phyloP scores from a whole-genome alignment of 2,888 invertebrate genomes.

The Charanyca ferruginea region DNA sequence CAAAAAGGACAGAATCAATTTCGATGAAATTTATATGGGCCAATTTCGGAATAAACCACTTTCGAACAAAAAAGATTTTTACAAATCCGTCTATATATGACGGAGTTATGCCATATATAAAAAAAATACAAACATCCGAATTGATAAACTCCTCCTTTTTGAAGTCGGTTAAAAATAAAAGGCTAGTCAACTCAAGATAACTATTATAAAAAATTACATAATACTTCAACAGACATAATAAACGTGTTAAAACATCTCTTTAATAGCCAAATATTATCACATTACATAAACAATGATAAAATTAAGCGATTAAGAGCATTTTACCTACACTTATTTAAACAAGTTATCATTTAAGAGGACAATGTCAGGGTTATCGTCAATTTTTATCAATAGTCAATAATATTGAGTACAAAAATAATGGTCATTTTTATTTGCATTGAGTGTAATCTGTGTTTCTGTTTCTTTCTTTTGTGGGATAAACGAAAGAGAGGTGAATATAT shows the following conservation, averaged over 20 bases:
- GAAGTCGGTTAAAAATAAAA: too few relatives aligned
- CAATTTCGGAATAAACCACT: too few relatives aligned
- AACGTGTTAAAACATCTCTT: conserved; percentile 2
- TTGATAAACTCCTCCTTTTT: too few relatives aligned
- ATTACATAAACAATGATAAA: conserved; percentile 32
- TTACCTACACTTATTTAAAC: conserved; percentile 6
- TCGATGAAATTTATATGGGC: too few relatives aligned
- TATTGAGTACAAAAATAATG: conserved; percentile 20
- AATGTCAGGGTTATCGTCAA: conserved; percentile 62
- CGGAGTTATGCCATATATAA: too few relatives aligned
- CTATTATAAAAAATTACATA: conserved; percentile 2
- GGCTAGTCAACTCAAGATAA: not conserved
- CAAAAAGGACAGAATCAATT: too few relatives aligned
- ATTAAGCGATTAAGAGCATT: conserved; percentile 13
- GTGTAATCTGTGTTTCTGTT: conserved; percentile 17
- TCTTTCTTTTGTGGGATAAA: not conserved
- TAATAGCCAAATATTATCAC: conserved; percentile 12
- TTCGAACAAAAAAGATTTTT: too few relatives aligned
- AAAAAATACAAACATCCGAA: too few relatives aligned
- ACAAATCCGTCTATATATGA: too few relatives aligned
- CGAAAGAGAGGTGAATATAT: conserved; percentile 45
- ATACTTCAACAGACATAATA: conserved; percentile 7
- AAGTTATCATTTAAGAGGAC: conserved; percentile 31
- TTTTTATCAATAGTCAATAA: conserved; percentile 22
- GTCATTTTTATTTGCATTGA: conserved; percentile 30